Base-by-base conservation (phyloP, 2,113 vertebrate genomes). In the Hippolais icterina region DNA sequence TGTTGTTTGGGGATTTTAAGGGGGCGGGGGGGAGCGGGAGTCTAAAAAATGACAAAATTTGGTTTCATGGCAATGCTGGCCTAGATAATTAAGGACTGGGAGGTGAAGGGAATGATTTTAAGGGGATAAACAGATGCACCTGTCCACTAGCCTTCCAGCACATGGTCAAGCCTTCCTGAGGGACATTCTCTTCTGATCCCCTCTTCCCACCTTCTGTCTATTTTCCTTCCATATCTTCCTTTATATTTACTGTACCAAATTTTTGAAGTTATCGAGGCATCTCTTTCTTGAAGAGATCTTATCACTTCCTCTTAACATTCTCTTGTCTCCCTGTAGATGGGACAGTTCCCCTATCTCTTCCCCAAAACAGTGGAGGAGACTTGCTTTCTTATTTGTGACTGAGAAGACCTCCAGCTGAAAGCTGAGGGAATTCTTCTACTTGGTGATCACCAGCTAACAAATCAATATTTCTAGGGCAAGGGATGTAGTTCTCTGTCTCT, bases 21-120 rank as follows among this genome's bases (percentile, higher is more conserved):
- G 3, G 0, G 25, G 1, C 7, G 3, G 4, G 3, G 2, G 8
- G 2, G 4, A 0, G 3, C 2, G 15, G 6, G 28, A 31, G 50
- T n/a, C 31, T 69, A 29, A 77, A 72, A 60, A 74, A 31, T 29
- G 28, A 21, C 15, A 25, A 77, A 72, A 57, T 11, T 41, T 4
- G 2, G 6, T 53, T 70, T 46, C 4, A 1, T n/a, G 42, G 22
- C 46, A 41, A 9, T 78, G 24, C 46, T 84, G 27, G 10, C 12
- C 44, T 80, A 46, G 16, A 4, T 44, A 20, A 19, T 13, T 44
- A 52, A 28, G 21, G 33, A 4, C 57, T 83, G 53, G 70, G 61
- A 83, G n/a, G 31, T 74, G 46, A 89, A 65, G 28, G 46, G 49
- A 74, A 65, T 52, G 52, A 24, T 31, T 59, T 9, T 7, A 15